These are phyloP conservation scores for Danaus chrysippus DNA, from an alignment of 2,888 invertebrate genomes.

Conservation along the genomic window DNA sequence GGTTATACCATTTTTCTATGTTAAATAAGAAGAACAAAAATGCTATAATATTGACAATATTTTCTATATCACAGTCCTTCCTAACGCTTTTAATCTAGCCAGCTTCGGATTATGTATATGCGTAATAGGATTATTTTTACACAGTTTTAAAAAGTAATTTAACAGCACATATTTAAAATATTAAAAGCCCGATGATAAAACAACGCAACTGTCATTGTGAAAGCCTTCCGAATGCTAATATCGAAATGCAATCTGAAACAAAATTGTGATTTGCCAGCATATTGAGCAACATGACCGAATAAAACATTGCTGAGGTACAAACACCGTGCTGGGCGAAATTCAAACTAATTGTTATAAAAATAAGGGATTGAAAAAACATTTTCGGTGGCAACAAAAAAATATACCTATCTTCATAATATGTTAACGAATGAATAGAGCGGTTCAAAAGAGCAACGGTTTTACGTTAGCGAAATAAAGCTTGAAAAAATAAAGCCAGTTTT, in stretches of 20 bases:
- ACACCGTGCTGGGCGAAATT: slow-evolving; percentile 10
- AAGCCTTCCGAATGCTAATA: slow-evolving; percentile 12
- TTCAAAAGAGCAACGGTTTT: slow-evolving; percentile 40
- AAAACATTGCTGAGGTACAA: not conserved
- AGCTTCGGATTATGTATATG: no score
- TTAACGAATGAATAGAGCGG: slow-evolving; percentile 42
- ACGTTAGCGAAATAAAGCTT: slow-evolving; percentile 37
- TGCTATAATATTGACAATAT: no score
- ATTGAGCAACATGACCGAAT: slow-evolving; percentile 5
- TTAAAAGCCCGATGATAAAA: slow-evolving; percentile 11
- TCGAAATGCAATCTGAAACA: slow-evolving; percentile 17
- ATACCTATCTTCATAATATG: slow-evolving; percentile 30
- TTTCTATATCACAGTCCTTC: no score
- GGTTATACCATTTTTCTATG: no score
- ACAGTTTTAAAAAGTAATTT: not conserved
- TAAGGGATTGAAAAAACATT: slow-evolving; percentile 9
- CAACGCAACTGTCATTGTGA: slow-evolving; percentile 3
- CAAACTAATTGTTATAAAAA: not conserved
- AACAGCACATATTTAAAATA: not conserved
- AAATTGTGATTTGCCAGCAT: slow-evolving; percentile 24
- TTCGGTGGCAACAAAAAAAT: slow-evolving; percentile 2
- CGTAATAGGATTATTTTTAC: no score
- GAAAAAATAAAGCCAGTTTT: slow-evolving; percentile 40
- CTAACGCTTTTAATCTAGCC: no score
- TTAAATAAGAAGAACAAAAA: no score